Percentiles rank a stretch among this genome's conserved stretches.
Evolutionary conservation across 2,797 vertebrate species (phyloP).

Genomic region (Rallus crepitans): DNA sequence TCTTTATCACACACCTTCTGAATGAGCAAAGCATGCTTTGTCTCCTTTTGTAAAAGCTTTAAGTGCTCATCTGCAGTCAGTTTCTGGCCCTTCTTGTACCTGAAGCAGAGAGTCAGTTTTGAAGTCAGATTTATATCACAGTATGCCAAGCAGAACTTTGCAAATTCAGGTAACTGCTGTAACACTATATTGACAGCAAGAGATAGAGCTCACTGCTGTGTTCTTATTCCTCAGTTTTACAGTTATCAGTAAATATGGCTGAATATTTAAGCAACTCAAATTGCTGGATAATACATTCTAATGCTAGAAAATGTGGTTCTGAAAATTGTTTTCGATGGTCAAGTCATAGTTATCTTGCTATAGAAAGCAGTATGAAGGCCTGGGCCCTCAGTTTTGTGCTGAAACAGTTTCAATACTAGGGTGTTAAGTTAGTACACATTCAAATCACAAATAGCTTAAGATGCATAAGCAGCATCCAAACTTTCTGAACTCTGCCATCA

Average conservation of each 20-base stretch:
- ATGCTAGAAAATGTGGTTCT: not conserved
- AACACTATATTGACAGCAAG: not conserved
- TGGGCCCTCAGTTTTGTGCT: not conserved
- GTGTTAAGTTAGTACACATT: not conserved
- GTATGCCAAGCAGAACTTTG: conserved; percentile 2
- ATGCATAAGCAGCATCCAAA: not conserved
- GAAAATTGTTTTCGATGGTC: not conserved
- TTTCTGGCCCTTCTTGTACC: conserved; percentile 89
- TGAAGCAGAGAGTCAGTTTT: conserved; percentile 89
- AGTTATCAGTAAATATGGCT: not conserved
- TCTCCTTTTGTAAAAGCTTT: conserved; percentile 83
- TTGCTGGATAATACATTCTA: not conserved
- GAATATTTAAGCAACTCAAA: not conserved
- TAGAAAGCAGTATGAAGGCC: not conserved
- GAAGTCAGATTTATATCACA: conserved; percentile 74
- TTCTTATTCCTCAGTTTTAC: not conserved
- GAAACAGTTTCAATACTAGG: not conserved
- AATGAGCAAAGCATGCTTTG: conserved; percentile 84
- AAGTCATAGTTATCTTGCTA: not conserved
- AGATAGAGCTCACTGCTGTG: not conserved
- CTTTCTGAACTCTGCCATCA: not conserved
- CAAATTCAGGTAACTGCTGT: conserved; percentile 5
- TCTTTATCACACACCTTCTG: conserved; percentile 80
- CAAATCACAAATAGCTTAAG: not conserved
- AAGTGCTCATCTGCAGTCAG: conserved; percentile 80